Percentiles rank a stretch among this genome's conserved stretches.
These are phyloP conservation scores for Lampris incognitus DNA, from an alignment of 2,113 vertebrate species.

Conservation along the genomic window DNA sequence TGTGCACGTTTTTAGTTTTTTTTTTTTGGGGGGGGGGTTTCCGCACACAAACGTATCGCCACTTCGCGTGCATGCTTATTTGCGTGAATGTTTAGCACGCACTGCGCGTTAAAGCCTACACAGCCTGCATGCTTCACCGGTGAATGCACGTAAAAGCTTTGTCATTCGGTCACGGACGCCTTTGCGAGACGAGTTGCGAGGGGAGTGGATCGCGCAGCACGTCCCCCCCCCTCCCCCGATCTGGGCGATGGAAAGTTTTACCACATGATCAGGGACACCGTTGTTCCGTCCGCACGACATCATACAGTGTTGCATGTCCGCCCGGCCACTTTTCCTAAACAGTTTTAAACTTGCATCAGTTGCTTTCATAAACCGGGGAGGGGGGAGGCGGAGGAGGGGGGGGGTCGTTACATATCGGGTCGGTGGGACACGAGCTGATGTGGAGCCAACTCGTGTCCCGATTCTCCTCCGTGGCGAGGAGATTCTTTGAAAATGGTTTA, in stretches of 20 bases:
- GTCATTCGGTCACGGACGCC: not conserved
- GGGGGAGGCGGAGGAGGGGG: no score
- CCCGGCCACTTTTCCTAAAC: slow-evolving; percentile 3
- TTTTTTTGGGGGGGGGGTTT: not conserved
- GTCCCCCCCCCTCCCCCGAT: slow-evolving; percentile 37
- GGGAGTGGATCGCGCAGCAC: no score
- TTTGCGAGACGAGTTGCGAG: no score
- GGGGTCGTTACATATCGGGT: no score
- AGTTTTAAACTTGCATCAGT: slow-evolving; percentile 37
- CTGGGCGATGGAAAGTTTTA: slow-evolving; percentile 71
- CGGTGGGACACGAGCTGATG: not conserved
- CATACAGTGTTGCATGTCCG: no score
- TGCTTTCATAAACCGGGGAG: not conserved
- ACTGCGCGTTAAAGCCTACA: not conserved
- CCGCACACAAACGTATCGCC: not conserved
- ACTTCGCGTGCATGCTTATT: not conserved
- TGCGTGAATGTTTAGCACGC: not conserved
- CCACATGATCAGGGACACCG: slow-evolving; percentile 60
- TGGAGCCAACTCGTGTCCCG: not conserved
- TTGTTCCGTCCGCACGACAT: slow-evolving; percentile 20
- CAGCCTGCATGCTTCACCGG: not conserved
- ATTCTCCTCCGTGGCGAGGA: not conserved
- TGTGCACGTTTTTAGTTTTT: slow-evolving; percentile 1
- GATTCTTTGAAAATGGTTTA: not conserved
- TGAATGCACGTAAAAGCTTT: not conserved